Conservation (phyloP, 2,797 vertebrate genomes). For the Chelon auratus region DNA sequence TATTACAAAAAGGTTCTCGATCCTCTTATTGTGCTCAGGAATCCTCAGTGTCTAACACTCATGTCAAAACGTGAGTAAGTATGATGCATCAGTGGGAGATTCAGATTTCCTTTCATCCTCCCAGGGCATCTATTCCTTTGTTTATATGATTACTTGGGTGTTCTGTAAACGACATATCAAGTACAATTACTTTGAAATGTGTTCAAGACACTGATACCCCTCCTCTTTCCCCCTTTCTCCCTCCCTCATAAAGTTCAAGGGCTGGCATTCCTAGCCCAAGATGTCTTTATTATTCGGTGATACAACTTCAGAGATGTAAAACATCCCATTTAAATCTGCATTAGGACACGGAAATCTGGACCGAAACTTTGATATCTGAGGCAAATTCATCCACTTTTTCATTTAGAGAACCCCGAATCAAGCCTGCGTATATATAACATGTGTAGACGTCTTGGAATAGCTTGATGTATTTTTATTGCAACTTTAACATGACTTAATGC, state of each 20-base stretch:
- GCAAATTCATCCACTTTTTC: constrained; percentile 50
- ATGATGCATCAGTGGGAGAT: constrained; percentile 76
- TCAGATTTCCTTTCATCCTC: constrained; percentile 81
- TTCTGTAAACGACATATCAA: constrained; percentile 85
- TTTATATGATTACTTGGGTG: constrained; percentile 85
- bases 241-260: constrained; percentile 77
- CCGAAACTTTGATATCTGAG: constrained; percentile 8
- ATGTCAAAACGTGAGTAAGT: constrained; percentile 75
- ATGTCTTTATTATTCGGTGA: constrained; percentile 70
- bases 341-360: constrained; percentile 26
- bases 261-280: constrained; percentile 72
- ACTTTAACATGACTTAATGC: constrained; percentile 73
- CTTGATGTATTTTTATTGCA: constrained; percentile 71
- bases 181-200: constrained; percentile 84
- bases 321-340: constrained; percentile 21
- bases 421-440: constrained; percentile 28
- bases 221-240: constrained; percentile 13
- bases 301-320: constrained; percentile 46
- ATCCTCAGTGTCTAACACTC: constrained; percentile 55
- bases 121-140: constrained; percentile 77
- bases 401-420: constrained; percentile 39
- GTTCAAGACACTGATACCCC: constrained; percentile 76
- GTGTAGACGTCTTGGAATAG: constrained; percentile 54
- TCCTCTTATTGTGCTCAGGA: constrained; percentile 60
- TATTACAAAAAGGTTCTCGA: constrained; percentile 64